Evolutionary conservation across 2,797 vertebrate genomes (phyloP).

Genomic region (Linurgus olivaceus): DNA sequence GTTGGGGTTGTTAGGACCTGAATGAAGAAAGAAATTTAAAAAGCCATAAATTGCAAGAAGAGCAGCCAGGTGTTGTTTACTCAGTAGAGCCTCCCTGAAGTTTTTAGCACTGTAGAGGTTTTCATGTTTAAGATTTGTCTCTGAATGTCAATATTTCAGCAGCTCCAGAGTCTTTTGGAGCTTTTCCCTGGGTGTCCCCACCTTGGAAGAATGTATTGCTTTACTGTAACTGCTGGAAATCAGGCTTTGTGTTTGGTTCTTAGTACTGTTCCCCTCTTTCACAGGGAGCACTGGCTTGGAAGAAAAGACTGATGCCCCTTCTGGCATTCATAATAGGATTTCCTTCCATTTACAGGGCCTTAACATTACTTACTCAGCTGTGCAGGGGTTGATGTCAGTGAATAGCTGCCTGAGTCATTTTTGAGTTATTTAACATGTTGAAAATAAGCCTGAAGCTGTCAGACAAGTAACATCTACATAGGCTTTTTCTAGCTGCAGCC

Average conservation of each 20-base stretch:
- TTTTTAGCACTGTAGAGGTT: background rate
- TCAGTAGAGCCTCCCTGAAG: background rate
- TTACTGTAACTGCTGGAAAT: conserved; percentile 4
- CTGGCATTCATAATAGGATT: conserved; percentile 60
- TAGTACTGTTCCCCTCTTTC: background rate
- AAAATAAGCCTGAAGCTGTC: conserved; percentile 42
- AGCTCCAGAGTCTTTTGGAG: background rate
- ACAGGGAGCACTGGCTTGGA: conserved; percentile 42
- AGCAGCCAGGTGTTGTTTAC: background rate
- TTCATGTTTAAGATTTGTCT: background rate
- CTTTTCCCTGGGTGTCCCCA: background rate
- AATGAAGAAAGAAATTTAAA: background rate
- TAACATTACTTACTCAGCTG: conserved; percentile 46
- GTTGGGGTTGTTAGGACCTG: background rate
- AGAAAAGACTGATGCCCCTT: conserved; percentile 43
- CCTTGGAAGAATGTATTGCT: background rate
- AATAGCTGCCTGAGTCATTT: conserved; percentile 42
- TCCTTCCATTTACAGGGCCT: conserved; percentile 40
- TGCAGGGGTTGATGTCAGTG: conserved; percentile 19
- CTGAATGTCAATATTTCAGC: background rate
- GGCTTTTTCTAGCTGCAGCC: background rate
- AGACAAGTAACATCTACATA: background rate
- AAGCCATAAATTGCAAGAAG: background rate
- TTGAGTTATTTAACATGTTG: conserved; percentile 36
- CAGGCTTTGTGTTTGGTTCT: background rate